Evolutionary conservation across 2,888 invertebrate genomes (phyloP).

Genomic region (Noctua comes): DNA sequence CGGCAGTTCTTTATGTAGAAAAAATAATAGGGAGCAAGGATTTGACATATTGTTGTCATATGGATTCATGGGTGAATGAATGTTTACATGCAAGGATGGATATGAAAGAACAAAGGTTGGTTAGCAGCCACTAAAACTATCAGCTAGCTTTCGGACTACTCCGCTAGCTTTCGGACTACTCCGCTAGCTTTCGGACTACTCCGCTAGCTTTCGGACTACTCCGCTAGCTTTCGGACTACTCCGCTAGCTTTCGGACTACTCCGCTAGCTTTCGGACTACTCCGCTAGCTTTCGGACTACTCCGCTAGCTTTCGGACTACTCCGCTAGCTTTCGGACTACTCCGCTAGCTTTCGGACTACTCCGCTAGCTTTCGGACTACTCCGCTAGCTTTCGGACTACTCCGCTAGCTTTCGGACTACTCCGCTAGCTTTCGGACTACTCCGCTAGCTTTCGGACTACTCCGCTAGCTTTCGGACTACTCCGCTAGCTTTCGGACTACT

Average conservation of each 20-base stretch:
- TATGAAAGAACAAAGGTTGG: constrained; percentile 1
- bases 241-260: background rate
- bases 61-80: constrained; percentile 3
- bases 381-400: background rate
- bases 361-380: background rate
- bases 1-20: constrained; percentile 37
- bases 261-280: background rate
- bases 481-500: background rate
- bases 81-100: constrained; percentile 1
- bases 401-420: background rate
- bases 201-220: background rate
- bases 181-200: background rate
- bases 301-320: background rate
- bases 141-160: background rate
- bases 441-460: background rate
- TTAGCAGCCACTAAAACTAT: background rate
- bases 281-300: background rate
- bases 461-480: background rate
- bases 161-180: background rate
- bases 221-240: background rate
- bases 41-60: constrained; percentile 21
- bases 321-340: background rate
- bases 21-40: constrained; percentile 36
- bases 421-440: background rate
- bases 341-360: background rate